A percentile compares a stretch with the other conserved stretches of the same genome.
These are phyloP conservation scores for Psilopsiagon aymara DNA, from an alignment of 2,113 vertebrate species.

Conservation along the genomic window DNA sequence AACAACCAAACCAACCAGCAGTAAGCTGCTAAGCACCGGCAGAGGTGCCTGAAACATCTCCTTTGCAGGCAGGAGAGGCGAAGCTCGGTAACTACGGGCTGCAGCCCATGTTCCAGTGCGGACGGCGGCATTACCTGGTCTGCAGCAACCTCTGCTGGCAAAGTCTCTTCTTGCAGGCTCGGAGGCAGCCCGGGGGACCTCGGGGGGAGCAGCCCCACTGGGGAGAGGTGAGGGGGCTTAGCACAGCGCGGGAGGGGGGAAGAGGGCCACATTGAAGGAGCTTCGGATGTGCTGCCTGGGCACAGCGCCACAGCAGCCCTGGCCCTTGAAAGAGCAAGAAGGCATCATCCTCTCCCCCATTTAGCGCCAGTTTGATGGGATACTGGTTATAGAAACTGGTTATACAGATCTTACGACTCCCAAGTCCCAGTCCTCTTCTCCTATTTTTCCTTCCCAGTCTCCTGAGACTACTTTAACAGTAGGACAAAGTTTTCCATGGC, in stretches of 20 bases:
- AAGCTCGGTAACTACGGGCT: rapidly evolving
- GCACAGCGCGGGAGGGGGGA: too few species aligned
- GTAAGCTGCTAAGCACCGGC: neutral
- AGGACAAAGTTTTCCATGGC: neutral
- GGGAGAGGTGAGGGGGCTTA: neutral
- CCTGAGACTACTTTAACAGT: neutral
- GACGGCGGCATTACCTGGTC: neutral
- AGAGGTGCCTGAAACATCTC: neutral
- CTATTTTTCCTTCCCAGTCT: neutral
- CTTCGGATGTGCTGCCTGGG: neutral
- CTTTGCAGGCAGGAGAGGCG: neutral
- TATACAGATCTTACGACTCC: neutral
- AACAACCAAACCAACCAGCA: neutral
- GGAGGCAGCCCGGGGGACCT: neutral
- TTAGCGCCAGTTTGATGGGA: neutral
- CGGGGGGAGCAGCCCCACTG: neutral
- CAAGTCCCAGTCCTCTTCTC: neutral
- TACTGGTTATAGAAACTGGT: neutral
- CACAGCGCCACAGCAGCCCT: neutral
- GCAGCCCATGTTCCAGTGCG: rapidly evolving
- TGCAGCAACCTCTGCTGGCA: slow-evolving; percentile 63
- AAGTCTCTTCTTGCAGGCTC: neutral
- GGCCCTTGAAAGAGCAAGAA: neutral
- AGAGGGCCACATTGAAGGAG: neutral
- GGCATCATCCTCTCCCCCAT: neutral